Base-by-base conservation (phyloP, 2,888 invertebrate species). In the Temnothorax unifasciatus region DNA sequence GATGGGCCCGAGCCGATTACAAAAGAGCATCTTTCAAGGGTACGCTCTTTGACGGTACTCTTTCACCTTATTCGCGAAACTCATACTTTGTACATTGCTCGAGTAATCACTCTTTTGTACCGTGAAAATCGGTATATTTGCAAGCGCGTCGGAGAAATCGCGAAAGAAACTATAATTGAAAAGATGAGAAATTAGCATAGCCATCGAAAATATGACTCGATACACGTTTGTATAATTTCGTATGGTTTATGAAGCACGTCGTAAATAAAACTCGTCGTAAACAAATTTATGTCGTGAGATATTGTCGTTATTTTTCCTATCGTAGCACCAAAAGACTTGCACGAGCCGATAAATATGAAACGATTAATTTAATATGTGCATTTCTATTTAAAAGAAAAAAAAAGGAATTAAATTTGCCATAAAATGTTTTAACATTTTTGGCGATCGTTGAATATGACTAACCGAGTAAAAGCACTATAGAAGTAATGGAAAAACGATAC, bases 1-100 rank as follows among this genome's bases (percentile, higher is more conserved):
- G 88, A 89, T 90, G 86, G 86, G 85, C 85, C 87, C 82, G 84
- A 83, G 82, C 88, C 90, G 90, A 90, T 90, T 88, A 89, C 90
- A 90, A 90, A 66, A 90, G 85, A 86, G 64, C 82, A 83, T 75
- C 74, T 85, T 89, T 90, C 82, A 75, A 86, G 74, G 81, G 66
- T 57, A 34, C 41, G 57, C n/a, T 47, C 79, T 79, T 79, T 69
- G 69, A 57, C 38, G 44, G 64, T 64, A 68, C 90, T 86, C 85
- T 85, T 87, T 61, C 82, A 61, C 81, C 74, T 85, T 85, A 85
- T 86, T 82, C 83, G 81, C 85, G 75, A 85, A 75, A 86, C 79
- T 90, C 88, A 41, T 85, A 57, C 83, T 85, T 75, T 41, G 69
- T 84, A 34, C 66, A 79, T 69, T 25, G 69, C 69, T 15, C 47